Conservation (phyloP, 2,797 vertebrate species). For the Platalea minor region DNA sequence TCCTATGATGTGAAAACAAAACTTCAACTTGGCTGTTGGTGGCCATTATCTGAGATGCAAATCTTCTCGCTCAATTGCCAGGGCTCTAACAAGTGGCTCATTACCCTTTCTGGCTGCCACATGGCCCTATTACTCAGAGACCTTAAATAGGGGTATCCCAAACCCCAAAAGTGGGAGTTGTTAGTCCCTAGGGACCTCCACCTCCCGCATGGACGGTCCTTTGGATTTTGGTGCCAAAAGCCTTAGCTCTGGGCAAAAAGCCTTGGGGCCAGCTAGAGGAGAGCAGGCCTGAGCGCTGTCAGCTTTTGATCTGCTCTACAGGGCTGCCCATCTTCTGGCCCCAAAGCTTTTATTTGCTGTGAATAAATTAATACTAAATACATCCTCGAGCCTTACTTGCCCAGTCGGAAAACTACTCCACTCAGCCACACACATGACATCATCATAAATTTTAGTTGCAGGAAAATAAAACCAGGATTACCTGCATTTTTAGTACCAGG, state of each 20-base stretch:
- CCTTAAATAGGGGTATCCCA: conserved; percentile 1
- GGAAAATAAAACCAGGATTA: conserved; percentile 24
- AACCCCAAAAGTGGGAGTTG: not conserved
- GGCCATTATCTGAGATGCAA: conserved; percentile 54
- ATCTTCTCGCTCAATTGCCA: conserved; percentile 34
- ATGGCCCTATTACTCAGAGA: not conserved
- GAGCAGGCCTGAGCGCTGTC: not conserved
- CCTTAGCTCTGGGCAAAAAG: not conserved
- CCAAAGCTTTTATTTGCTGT: conserved; percentile 32
- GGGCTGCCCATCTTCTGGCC: not conserved
- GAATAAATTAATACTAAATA: conserved; percentile 51
- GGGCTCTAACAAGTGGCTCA: not conserved
- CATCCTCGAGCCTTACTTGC: not conserved
- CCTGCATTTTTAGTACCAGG: conserved; percentile 34
- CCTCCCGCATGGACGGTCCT: fast-evolving
- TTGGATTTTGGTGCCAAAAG: not conserved
- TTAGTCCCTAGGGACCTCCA: not conserved
- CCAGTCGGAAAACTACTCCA: conserved; percentile 39
- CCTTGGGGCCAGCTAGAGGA: not conserved
- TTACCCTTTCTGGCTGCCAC: conserved; percentile 22
- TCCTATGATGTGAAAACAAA: conserved; percentile 65
- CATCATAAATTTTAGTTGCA: conserved; percentile 6
- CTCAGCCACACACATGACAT: conserved; percentile 36
- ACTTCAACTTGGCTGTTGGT: conserved; percentile 54
- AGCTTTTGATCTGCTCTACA: not conserved